phyloP scores from a whole-genome alignment of 2,888 invertebrate species.

The Lepidochrysops patricia region DNA sequence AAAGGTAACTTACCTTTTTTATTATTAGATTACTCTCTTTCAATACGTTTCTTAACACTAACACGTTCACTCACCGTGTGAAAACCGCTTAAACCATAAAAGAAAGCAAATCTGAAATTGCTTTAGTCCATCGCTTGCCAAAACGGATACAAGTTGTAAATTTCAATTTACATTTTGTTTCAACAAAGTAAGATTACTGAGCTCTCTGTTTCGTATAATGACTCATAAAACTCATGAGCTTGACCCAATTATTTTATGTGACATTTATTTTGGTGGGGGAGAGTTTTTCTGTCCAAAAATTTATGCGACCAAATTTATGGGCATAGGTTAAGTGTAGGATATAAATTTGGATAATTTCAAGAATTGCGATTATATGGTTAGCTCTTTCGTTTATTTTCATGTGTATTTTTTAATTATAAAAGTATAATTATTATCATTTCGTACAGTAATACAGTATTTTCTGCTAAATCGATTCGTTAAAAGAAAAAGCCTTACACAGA shows the following conservation, averaged over 20 bases:
- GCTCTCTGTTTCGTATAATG: neutral
- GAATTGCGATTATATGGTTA: neutral
- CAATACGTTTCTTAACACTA: too few relatives aligned
- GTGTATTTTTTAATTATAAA: too few relatives aligned
- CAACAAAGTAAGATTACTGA: neutral
- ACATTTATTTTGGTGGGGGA: neutral
- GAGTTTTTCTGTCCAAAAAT: neutral
- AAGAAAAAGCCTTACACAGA: neutral
- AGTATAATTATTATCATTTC: too few relatives aligned
- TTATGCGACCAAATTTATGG: too few relatives aligned
- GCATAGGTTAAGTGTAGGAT: neutral
- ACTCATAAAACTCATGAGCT: neutral
- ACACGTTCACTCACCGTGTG: neutral
- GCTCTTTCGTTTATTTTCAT: too few relatives aligned
- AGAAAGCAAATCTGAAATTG: neutral
- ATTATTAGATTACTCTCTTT: too few relatives aligned
- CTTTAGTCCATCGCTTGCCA: neutral
- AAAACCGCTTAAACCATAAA: neutral
- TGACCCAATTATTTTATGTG: conserved; percentile 2
- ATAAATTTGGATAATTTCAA: neutral
- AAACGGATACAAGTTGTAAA: neutral
- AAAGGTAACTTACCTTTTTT: too few relatives aligned
- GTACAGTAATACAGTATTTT: too few relatives aligned
- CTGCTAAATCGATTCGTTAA: neutral
- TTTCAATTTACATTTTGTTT: conserved; percentile 1